phyloP scores from a whole-genome alignment of 2,888 invertebrate species.

The Harpalus rubripes region DNA sequence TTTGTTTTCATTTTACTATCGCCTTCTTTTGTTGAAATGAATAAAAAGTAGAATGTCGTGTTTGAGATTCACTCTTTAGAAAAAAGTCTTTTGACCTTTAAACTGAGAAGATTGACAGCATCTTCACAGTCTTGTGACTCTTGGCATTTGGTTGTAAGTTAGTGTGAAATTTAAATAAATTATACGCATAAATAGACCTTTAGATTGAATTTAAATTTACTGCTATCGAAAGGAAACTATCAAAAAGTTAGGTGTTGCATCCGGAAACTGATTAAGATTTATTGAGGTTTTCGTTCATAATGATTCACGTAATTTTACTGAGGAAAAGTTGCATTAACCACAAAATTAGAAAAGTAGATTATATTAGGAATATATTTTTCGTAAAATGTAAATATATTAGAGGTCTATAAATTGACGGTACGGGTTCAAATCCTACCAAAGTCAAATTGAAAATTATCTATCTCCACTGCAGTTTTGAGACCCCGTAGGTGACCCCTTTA shows the following conservation, averaged over 20 bases:
- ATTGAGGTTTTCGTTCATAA: background rate
- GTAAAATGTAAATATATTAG: too few species aligned
- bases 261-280: background rate
- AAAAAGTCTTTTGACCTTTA: background rate
- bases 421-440: too few species aligned
- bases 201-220: background rate
- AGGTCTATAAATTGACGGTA: too few species aligned
- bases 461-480: too few species aligned
- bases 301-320: too few species aligned
- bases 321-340: too few species aligned
- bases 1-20: background rate
- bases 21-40: background rate
- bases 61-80: background rate
- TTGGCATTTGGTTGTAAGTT: background rate
- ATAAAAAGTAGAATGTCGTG: conserved; percentile 10
- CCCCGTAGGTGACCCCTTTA: too few species aligned
- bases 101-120: background rate
- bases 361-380: too few species aligned
- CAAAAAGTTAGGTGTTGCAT: background rate
- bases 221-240: background rate
- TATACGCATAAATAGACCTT: background rate
- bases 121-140: background rate
- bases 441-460: too few species aligned
- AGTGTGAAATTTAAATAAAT: conserved; percentile 7
- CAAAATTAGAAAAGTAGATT: too few species aligned